Percentiles rank a stretch among this genome's conserved stretches.
Evolutionary conservation across 53 echinoderm and acorn worm genomes (phyloP).

Genomic region (Mesocentrotus franciscanus): DNA sequence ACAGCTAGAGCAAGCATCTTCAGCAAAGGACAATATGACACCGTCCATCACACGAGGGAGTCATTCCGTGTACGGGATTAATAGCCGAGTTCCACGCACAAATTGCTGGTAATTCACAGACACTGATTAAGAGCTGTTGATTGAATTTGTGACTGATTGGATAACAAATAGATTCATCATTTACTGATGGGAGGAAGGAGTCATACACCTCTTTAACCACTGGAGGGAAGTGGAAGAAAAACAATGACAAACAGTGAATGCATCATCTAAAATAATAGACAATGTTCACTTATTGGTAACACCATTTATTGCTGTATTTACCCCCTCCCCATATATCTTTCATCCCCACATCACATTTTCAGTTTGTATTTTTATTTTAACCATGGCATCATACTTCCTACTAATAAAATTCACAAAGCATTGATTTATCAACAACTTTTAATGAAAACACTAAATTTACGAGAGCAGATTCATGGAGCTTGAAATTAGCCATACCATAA

Average conservation of each 20-base stretch:
- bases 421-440: background rate
- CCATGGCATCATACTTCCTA: background rate
- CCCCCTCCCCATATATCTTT: background rate
- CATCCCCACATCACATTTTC: background rate
- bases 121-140: conserved; percentile 37
- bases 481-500: background rate
- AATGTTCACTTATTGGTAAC: background rate
- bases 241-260: background rate
- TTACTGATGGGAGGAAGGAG: background rate
- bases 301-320: background rate
- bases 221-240: background rate
- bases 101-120: background rate
- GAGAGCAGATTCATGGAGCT: background rate
- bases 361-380: background rate
- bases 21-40: background rate
- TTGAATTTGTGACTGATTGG: conserved; percentile 22
- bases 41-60: background rate
- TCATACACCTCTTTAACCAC: background rate
- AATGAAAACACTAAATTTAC: background rate
- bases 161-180: background rate
- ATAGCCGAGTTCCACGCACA: background rate
- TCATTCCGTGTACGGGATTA: background rate
- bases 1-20: background rate
- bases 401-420: background rate
- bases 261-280: background rate